Evolutionary conservation across 2,113 vertebrate species (phyloP), one percentile per base, ranked within the genome.

Genomic region (Rhinoderma darwinii): DNA sequence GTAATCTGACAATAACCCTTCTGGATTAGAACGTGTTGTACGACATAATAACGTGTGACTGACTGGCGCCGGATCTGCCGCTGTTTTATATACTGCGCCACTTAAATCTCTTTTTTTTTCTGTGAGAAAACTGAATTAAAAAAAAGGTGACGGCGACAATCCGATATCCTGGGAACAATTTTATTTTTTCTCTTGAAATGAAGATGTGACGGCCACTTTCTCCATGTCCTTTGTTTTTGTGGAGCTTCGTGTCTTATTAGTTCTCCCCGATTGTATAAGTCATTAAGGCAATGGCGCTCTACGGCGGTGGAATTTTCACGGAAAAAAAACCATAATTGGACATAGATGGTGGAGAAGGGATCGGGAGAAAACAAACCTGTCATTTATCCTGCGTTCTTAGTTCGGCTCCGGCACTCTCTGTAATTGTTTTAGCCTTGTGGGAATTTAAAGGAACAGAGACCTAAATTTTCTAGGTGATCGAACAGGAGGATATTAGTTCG

Each of bases 361-460:
- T 32, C 51, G 61, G 85, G 80, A 51, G 68, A 87, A 85, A 87
- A 87, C 85, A 87, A 87, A 87, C 77, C 76, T 73, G 68, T 74
- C 68, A 87, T 73, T 87, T 87, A 74, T 74, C 70, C 68, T 44
- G 35, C 32, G 37, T 41, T 41, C 78, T 74, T 63, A 44, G 32
- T 86, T 81, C 47, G 85, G 50, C 68, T 44, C 61, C 44, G 12
- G 25, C 85, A 32, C n/a, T 35, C n/a, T 25, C 72, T 74, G 63
- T 87, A 82, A 87, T 87, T 87, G 68, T 87, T 87, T 74, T 35
- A 72, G 63, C 47, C 77, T 43, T 5, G 17, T 15, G 68, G 78
- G 78, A 82, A 73, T 74, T 59, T 30, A 72, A n/a, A 74, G 78
- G 59, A 82, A 82, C 30, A 82, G 47, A 63, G 39, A 87, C 78